These are phyloP conservation scores for Diaphora mendica DNA, from an alignment of 2,888 invertebrate species.

Conservation along the genomic window DNA sequence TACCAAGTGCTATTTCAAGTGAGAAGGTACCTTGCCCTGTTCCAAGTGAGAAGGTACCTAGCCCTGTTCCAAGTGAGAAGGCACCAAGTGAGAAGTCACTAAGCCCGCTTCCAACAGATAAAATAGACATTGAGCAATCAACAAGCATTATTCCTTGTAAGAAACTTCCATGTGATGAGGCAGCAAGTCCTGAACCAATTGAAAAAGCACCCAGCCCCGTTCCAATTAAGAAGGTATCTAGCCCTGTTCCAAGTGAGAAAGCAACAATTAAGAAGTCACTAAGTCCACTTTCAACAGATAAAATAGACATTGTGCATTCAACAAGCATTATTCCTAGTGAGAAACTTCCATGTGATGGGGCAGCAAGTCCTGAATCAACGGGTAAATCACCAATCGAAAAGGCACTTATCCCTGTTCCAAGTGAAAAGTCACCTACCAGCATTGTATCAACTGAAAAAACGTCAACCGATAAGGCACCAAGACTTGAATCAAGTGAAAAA, in stretches of 20 bases:
- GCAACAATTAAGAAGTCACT: background rate
- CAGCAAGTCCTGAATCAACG: slow-evolving; percentile 11
- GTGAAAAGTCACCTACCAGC: background rate
- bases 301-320: background rate
- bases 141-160: background rate
- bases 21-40: slow-evolving; percentile 18
- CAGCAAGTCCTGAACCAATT: slow-evolving; percentile 9
- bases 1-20: background rate
- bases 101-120: slow-evolving; percentile 14
- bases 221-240: background rate
- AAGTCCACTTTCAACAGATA: background rate
- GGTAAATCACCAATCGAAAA: slow-evolving; percentile 6
- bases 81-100: background rate
- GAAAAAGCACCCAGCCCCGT: background rate
- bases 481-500: background rate
- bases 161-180: slow-evolving; percentile 20
- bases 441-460: background rate
- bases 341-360: background rate
- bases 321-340: background rate
- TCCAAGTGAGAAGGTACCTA: slow-evolving; percentile 21
- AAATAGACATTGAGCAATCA: background rate
- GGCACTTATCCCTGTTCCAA: background rate
- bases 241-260: slow-evolving; percentile 10
- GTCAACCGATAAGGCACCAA: slow-evolving; percentile 4
- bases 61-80: background rate